Base-by-base conservation (phyloP, 2,113 vertebrate species). In the Syngnathoides biaculeatus region DNA sequence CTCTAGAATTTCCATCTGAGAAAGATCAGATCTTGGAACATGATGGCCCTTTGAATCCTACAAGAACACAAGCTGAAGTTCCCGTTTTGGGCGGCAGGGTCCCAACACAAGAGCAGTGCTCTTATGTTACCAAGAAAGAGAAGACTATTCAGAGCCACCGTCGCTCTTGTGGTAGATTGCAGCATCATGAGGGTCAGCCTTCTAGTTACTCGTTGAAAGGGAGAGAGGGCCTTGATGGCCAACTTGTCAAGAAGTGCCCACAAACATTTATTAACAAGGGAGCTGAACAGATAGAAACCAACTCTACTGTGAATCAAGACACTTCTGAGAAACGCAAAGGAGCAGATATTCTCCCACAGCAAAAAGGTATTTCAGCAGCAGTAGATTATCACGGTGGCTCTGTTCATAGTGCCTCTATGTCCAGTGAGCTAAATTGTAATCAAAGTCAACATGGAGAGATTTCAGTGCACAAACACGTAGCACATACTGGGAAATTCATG, bases 51-150 rank as follows among this genome's bases (percentile, higher is more conserved):
- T 84, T 96, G 48, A 93, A 92, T 76, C 93, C 91, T 0, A 83
- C 95, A 62, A 92, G 93, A 77, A 94, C 89, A 70, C 94, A 93
- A 77, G 95, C 94, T 0, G 92, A 96, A 48, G 90, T 93, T 0
- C 84, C 98, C 77, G 93, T 99, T 20, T 79, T 96, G 72, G 96
- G 98, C 71, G 97, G 96, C 6, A 91, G 93, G 14, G 96, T 99
- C 57, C 94, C 94, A 67, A 92, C 90, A 0, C 87, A 91, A 70
- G 69, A 92, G 3, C 90, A 87, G 45, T 96, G 94, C 76, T 92
- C 92, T 0, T 97, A 94, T 42, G 74, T 95, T 24, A 95, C 95
- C 0, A 88, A 88, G 43, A 94, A 93, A 67, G 93, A 95, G 79
- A 91, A 85, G 0, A 85, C 92, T 35, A 79, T 96, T 77, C 87